These are phyloP conservation scores for Gymnorhina tibicen DNA, from an alignment of 2,113 vertebrate species.

Conservation along the genomic window DNA sequence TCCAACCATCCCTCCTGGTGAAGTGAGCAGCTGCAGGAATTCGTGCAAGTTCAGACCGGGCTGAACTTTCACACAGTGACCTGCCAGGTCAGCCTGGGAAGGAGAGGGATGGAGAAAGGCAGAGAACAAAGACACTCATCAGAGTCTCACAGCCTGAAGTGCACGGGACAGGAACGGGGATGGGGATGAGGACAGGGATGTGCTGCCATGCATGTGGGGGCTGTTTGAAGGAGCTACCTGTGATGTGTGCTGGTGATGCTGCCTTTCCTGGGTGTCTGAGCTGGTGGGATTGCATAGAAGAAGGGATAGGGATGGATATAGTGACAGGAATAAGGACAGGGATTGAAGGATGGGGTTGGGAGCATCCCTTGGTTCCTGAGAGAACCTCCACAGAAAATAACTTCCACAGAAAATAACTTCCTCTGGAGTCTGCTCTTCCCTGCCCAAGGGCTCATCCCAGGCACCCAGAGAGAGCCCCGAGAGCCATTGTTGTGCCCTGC, in stretches of 20 bases:
- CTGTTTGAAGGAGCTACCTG: not conserved
- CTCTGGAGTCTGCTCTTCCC: not conserved
- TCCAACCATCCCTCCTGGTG: not conserved
- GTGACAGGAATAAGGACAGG: not conserved
- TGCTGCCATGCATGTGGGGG: rapidly evolving
- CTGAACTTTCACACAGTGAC: constrained; percentile 56
- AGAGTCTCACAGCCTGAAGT: not conserved
- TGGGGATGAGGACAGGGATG: not conserved
- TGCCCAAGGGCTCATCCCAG: not conserved
- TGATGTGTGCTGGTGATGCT: not conserved
- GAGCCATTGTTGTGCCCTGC: not conserved
- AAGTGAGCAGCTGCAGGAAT: constrained; percentile 29
- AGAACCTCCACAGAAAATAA: not conserved
- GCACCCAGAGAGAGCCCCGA: rapidly evolving
- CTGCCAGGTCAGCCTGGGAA: not conserved
- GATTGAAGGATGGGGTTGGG: not conserved
- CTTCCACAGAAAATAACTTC: not conserved
- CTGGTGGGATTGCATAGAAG: not conserved
- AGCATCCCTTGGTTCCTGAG: not conserved
- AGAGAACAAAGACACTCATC: not conserved
- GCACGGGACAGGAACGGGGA: rapidly evolving
- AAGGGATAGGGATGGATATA: not conserved
- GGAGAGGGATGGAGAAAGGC: not conserved
- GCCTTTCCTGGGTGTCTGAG: not conserved
- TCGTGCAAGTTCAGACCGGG: rapidly evolving